Evolutionary conservation across 2,113 vertebrate genomes (phyloP).

Genomic region (Oxyruncus cristatus): DNA sequence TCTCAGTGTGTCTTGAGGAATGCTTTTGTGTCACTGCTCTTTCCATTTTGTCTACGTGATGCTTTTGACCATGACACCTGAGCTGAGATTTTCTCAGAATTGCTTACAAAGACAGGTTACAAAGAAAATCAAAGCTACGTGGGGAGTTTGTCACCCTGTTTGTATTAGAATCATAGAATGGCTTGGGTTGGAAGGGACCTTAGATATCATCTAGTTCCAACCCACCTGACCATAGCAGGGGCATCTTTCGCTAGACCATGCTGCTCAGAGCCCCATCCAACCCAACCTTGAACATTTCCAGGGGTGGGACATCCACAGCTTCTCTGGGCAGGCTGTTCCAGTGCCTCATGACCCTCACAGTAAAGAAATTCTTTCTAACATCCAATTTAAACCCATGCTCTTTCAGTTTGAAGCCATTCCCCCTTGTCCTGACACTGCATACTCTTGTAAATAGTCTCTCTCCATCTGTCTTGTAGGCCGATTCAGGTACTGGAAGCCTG

Average conservation of each 20-base stretch:
- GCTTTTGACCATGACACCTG: neutral
- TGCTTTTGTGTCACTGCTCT: neutral
- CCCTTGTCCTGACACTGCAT: neutral
- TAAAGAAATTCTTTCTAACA: neutral
- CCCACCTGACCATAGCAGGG: neutral
- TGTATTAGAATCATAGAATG: neutral
- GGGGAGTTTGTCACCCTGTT: neutral
- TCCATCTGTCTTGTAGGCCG: neutral
- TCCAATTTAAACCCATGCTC: neutral
- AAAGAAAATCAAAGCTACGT: neutral
- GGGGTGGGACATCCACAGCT: neutral
- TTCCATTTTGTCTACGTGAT: neutral
- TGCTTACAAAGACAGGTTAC: neutral
- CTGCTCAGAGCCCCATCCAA: neutral
- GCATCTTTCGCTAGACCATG: accelerated
- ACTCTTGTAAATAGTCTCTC: neutral
- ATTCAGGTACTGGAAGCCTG: neutral
- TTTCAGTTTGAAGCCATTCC: neutral
- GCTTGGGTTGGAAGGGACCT: neutral
- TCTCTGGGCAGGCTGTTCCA: neutral
- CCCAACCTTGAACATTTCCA: neutral
- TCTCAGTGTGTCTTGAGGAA: neutral
- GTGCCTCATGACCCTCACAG: neutral
- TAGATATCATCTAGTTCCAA: neutral
- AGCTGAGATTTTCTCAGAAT: neutral